Evolutionary conservation across 2,113 vertebrate species (phyloP).

Genomic region (Scomber colias): DNA sequence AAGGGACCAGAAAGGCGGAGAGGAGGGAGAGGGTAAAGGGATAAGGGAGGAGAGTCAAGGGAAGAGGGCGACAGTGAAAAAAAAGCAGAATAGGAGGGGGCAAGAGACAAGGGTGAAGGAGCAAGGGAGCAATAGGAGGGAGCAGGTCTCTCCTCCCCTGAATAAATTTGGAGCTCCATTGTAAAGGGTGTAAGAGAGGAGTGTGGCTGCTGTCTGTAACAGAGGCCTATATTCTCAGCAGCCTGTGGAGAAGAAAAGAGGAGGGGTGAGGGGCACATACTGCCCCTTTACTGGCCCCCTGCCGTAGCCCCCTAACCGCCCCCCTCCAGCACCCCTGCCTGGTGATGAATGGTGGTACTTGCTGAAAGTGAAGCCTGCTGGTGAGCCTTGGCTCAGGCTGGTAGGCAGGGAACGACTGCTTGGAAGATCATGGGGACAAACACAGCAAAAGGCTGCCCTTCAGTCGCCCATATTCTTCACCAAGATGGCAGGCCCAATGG

Average conservation of each 20-base stretch:
- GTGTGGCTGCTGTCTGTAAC: conserved; percentile 82
- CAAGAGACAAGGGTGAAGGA: conserved; percentile 77
- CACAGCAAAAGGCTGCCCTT: conserved; percentile 80
- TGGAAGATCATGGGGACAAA: conserved; percentile 80
- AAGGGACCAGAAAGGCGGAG: conserved; percentile 52
- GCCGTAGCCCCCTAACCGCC: conserved; percentile 42
- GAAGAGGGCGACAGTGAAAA: conserved; percentile 55
- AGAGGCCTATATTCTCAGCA: conserved; percentile 79
- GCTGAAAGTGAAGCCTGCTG: conserved; percentile 86
- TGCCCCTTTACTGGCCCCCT: conserved; percentile 77
- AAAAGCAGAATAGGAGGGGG: conserved; percentile 73
- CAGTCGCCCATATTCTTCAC: conserved; percentile 67
- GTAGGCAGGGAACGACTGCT: conserved; percentile 69
- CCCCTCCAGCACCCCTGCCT: conserved; percentile 76
- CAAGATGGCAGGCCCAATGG: conserved; percentile 46
- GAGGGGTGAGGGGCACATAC: conserved; percentile 70
- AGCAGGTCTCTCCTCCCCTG: conserved; percentile 75
- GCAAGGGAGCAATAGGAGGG: conserved; percentile 70
- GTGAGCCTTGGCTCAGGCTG: conserved; percentile 78
- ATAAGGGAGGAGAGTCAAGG: conserved; percentile 60
- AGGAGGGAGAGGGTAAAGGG: conserved; percentile 48
- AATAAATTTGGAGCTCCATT: conserved; percentile 83
- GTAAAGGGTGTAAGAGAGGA: conserved; percentile 80
- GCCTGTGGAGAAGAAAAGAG: conserved; percentile 77
- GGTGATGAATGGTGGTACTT: conserved; percentile 87